Evolutionary conservation across 2,888 invertebrate genomes (phyloP).

Genomic region (Pomacea canaliculata): DNA sequence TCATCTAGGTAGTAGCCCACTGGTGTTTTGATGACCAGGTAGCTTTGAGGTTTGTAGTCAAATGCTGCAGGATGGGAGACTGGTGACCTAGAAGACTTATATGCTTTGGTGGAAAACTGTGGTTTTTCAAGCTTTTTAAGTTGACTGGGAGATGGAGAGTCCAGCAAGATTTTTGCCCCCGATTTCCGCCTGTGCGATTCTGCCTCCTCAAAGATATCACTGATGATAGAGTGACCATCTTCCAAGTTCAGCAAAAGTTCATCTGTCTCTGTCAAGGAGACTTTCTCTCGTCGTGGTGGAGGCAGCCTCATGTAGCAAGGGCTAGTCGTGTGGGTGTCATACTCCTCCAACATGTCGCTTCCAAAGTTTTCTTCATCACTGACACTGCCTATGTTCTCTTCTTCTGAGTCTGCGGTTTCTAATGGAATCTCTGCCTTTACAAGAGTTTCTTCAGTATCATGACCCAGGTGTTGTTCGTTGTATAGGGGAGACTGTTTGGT

Average conservation of each 20-base stretch:
- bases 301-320: slow-evolving; percentile 35
- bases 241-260: slow-evolving; percentile 39
- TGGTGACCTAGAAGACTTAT: slow-evolving; percentile 4
- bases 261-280: slow-evolving; percentile 37
- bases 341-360: background rate
- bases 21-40: slow-evolving; percentile 25
- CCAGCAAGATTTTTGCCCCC: background rate
- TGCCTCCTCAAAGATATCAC: slow-evolving; percentile 47
- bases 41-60: background rate
- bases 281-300: slow-evolving; percentile 16
- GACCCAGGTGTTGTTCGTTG: slow-evolving; percentile 11
- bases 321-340: slow-evolving; percentile 9
- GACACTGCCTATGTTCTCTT: slow-evolving; percentile 44
- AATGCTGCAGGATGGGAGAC: background rate
- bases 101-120: slow-evolving; percentile 29
- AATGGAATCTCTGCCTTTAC: slow-evolving; percentile 33
- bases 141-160: slow-evolving; percentile 29
- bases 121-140: slow-evolving; percentile 34
- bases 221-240: slow-evolving; percentile 44
- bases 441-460: slow-evolving; percentile 28
- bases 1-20: slow-evolving; percentile 43
- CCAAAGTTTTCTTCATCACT: slow-evolving; percentile 45
- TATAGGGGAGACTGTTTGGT: background rate
- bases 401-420: slow-evolving; percentile 32
- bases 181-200: slow-evolving; percentile 1